Evolutionary conservation across 2,888 invertebrate species (phyloP), one percentile per base, ranked within the genome.

Genomic region (Polymixis lichenea): DNA sequence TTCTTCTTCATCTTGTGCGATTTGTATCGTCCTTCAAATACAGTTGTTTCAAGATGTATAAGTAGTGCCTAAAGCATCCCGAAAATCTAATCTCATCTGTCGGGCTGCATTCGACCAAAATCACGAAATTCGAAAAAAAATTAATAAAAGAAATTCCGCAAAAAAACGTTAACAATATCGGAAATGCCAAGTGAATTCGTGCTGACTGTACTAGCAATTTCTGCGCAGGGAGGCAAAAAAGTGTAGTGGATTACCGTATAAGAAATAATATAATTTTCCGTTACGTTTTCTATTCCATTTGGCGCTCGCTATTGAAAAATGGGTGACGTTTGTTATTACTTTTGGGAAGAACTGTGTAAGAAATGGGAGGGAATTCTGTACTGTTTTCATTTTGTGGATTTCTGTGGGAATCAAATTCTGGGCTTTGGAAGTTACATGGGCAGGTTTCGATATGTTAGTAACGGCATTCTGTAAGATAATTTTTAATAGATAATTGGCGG

Each of bases 251-350:
- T 87, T 86, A 87, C 75, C 49, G 75, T 68, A 78, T 84, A 83
- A 77, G 84, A 74, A 83, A 78, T 79, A 87, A 86, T 81, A 81
- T 74, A 86, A 78, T 85, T 80, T 76, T 74, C 67, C 75, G 72
- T 74, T 67, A 66, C 67, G 51, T 86, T 84, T 86, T 80, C 66
- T 82, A 78, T 86, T 68, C 75, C 75, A 69, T 25, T 46, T 68
- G 74, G 72, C 51, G 75, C 64, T 71, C 70, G 62, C 56, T 84
- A 78, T 86, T 82, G 75, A 76, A 76, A 84, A 77, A 76, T 69
- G 58, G 67, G 53, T 77, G 76, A 75, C 75, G 28, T 75, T 68
- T 71, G 56, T 68, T 84, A 82, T 68, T 73, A 77, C 67, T 61
- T 80, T 80, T 53, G 32, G 55, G 62, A 73, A 77, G 62, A 72